Evolutionary conservation across 1,140 invertebrate species (phyloP).

Genomic region (Leptinotarsa undecemlineata): DNA sequence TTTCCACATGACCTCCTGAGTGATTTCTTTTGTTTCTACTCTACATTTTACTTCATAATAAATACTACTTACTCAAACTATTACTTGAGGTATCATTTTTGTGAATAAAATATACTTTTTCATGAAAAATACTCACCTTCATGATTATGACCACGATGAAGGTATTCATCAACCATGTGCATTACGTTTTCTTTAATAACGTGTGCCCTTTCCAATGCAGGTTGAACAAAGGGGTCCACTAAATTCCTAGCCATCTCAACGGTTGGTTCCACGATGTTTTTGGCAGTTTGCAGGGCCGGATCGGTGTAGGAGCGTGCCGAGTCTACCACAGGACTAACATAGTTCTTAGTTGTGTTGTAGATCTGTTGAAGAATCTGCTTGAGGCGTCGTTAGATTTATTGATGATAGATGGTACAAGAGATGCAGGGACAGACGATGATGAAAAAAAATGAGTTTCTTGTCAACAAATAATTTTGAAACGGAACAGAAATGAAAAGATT

Average conservation of each 20-base stretch:
- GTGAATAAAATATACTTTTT: background rate
- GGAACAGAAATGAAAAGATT: too few relatives aligned
- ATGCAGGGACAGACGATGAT: background rate
- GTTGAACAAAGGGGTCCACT: conserved; percentile 43
- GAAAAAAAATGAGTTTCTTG: too few relatives aligned
- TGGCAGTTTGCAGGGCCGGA: conserved; percentile 41
- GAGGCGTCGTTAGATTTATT: conserved; percentile 31
- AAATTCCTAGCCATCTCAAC: conserved; percentile 39
- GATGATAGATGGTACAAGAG: conserved; percentile 28
- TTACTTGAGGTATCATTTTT: too few relatives aligned
- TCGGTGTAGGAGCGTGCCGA: conserved; percentile 45
- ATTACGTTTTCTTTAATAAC: conserved; percentile 44
- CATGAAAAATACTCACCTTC: conserved; percentile 14
- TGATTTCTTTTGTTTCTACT: too few relatives aligned
- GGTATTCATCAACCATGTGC: conserved; percentile 45
- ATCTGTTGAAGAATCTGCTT: conserved; percentile 58
- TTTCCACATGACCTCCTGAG: too few relatives aligned
- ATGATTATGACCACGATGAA: conserved; percentile 29
- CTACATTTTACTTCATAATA: too few relatives aligned
- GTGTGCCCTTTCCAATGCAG: conserved; percentile 43
- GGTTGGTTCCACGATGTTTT: conserved; percentile 41
- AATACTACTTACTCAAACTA: too few relatives aligned
- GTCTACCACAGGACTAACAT: conserved; percentile 44
- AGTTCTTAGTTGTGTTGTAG: conserved; percentile 43
- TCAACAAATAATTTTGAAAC: too few relatives aligned